phyloP scores from a whole-genome alignment of 2,797 vertebrate genomes.

The Eremophila alpestris region DNA sequence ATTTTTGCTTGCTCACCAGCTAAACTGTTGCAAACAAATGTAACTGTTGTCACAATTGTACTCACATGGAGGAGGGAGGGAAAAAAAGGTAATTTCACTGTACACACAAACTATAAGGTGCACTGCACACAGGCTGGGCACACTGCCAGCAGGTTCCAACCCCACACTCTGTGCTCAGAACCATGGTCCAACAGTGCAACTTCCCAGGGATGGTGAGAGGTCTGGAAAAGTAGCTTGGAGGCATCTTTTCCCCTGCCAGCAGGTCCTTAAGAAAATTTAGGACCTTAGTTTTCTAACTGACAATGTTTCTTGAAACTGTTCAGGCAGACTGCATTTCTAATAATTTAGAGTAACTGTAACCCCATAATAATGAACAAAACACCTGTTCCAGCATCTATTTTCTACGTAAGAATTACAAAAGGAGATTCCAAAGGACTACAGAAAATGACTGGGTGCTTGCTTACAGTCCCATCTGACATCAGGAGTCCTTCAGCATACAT shows the following conservation, averaged over 20 bases:
- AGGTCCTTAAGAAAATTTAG: not conserved
- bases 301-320: not conserved
- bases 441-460: not conserved
- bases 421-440: not conserved
- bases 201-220: not conserved
- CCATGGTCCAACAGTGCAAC: rapidly evolving
- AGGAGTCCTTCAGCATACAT: not conserved
- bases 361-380: not conserved
- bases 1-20: not conserved
- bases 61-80: rapidly evolving
- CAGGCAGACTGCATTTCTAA: not conserved
- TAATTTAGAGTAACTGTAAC: not conserved
- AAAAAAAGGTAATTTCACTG: not conserved
- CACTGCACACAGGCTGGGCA: not conserved
- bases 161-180: rapidly evolving
- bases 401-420: not conserved
- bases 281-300: not conserved
- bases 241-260: not conserved
- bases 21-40: not conserved
- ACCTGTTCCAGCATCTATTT: not conserved
- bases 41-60: not conserved
- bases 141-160: not conserved
- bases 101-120: rapidly evolving
- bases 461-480: not conserved
- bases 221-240: not conserved